Conservation (phyloP, 2,113 vertebrate species). For the Passer domesticus region DNA sequence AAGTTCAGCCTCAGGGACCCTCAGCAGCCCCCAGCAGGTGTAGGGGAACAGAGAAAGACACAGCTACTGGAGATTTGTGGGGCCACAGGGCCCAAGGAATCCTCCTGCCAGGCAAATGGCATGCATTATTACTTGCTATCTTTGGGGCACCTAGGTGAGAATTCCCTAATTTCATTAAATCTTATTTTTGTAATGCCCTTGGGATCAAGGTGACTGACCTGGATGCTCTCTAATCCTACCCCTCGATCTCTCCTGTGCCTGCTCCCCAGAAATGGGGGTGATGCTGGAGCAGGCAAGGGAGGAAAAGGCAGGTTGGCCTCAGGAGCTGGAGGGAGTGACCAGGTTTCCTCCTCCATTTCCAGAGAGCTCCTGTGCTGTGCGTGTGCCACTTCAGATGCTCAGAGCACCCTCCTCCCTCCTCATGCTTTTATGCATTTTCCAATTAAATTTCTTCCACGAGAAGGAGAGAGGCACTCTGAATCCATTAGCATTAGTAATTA, state of each 20-base stretch:
- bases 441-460: constrained; percentile 61
- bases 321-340: fast-evolving
- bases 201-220: background rate
- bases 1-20: background rate
- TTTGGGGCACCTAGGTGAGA: background rate
- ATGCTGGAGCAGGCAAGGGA: background rate
- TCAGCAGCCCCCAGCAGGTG: background rate
- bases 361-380: background rate
- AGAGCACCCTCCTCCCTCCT: constrained; percentile 9
- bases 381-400: background rate
- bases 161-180: background rate
- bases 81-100: background rate
- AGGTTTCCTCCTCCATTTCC: background rate
- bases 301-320: background rate
- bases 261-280: background rate
- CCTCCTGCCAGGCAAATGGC: background rate
- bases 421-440: constrained; percentile 55
- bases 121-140: background rate
- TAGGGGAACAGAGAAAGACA: background rate
- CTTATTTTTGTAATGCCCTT: background rate
- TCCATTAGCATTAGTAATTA: constrained; percentile 70
- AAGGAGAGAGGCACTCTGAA: constrained; percentile 50
- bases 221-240: background rate
- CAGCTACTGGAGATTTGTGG: background rate
- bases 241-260: background rate